Evolutionary conservation across 2,797 vertebrate species (phyloP), one percentile per base, ranked within the genome.

Genomic region (Sus cebifrons): DNA sequence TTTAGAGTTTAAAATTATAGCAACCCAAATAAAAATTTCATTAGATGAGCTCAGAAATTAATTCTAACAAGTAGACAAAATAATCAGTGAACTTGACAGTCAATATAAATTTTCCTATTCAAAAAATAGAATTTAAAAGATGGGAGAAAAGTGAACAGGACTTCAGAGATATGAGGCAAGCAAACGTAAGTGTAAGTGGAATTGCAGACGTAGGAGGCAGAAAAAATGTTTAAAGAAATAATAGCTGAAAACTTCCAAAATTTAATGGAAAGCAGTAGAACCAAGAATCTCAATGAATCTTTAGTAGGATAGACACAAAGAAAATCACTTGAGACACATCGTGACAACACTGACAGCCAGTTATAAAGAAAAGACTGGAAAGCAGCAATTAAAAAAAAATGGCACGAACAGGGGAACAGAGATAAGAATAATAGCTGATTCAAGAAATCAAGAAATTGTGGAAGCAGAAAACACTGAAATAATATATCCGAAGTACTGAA

Each of bases 61-160:
- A 58, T 83, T 85, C 32, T 10, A 64, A 68, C 79, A 29, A 65
- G 49, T 25, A 82, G 32, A 84, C 75, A 6, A 94, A 94, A 91
- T 73, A 62, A 88, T 21, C 49, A 29, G 0, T 60, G 27, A 93
- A 83, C 56, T 75, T 89, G 36, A 49, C 1, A 75, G 18, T 58
- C 44, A 89, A 17, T 54, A 82, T 6, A 94, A 86, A 91, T 88
- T 60, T 52, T 27, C 60, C 29, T 52, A 3, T 64, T 27, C 67
- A 93, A 88, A 67, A 54, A 85, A 27, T 14, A 79, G 12, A n/a
- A 62, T 85, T 86, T 85, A 67, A 91, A 95, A 77, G 56, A 52
- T 32, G 62, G 15, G 65, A 70, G 56, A 94, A 94, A 90, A 85
- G 54, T 70, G 25, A 89, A 54, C 25, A 90, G 12, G 64, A 40